Evolutionary conservation across 2,888 invertebrate genomes (phyloP).

Genomic region (Hemithea aestivaria): DNA sequence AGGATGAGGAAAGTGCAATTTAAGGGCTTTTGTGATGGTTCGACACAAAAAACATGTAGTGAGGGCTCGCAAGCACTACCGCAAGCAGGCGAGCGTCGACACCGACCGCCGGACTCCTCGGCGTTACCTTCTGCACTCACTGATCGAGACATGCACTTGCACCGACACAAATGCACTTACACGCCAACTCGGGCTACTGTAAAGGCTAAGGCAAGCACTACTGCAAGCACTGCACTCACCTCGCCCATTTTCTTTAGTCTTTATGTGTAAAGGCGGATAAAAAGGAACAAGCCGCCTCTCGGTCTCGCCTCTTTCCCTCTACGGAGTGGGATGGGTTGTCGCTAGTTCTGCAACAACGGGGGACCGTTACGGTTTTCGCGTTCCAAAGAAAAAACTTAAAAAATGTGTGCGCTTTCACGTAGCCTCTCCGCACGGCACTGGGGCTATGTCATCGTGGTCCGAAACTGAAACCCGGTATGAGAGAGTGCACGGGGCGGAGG

Average conservation of each 20-base stretch:
- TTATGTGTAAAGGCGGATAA: constrained; percentile 72
- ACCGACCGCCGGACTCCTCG: constrained; percentile 28
- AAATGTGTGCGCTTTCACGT: constrained; percentile 74
- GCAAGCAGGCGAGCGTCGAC: constrained; percentile 37
- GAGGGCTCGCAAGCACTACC: constrained; percentile 48
- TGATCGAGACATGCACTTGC: constrained; percentile 64
- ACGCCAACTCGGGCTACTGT: constrained; percentile 47
- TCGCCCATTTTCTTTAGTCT: constrained; percentile 78
- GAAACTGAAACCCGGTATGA: constrained; percentile 77
- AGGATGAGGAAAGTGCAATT: constrained; percentile 37
- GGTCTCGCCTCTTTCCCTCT: constrained; percentile 72
- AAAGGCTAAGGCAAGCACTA: constrained; percentile 69
- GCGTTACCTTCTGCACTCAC: constrained; percentile 55
- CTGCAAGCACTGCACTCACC: constrained; percentile 76
- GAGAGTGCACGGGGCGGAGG: constrained; percentile 65
- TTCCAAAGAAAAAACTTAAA: constrained; percentile 72
- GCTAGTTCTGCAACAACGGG: constrained; percentile 77
- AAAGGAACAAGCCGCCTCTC: constrained; percentile 72
- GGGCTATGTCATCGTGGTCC: constrained; percentile 76
- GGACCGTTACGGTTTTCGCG: constrained; percentile 72
- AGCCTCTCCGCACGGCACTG: constrained; percentile 72
- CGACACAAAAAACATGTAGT: constrained; percentile 36
- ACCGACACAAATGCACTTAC: constrained; percentile 65
- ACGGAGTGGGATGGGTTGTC: constrained; percentile 69
- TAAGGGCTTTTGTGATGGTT: constrained; percentile 37